phyloP scores from a whole-genome alignment of 2,113 vertebrate genomes.

The Charadrius vociferus region DNA sequence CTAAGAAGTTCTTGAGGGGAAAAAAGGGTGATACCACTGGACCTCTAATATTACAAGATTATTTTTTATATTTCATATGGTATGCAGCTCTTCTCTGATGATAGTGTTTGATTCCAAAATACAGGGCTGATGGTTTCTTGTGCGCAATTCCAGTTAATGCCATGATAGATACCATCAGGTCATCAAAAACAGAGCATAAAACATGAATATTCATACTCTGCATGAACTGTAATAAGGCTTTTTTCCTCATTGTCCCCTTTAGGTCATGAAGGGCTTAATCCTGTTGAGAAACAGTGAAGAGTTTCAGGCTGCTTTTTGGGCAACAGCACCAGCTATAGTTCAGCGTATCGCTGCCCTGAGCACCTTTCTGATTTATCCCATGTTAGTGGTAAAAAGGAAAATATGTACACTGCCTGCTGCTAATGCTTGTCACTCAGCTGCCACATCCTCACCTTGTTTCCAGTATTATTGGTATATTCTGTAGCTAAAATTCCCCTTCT shows the following conservation, averaged over 20 bases:
- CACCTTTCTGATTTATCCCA: background rate
- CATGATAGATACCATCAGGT: background rate
- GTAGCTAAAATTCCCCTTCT: background rate
- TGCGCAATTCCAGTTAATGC: background rate
- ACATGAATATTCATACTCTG: background rate
- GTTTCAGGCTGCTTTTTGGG: background rate
- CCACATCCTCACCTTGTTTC: background rate
- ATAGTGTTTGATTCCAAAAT: background rate
- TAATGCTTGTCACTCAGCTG: background rate
- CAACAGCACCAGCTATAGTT: background rate
- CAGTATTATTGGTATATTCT: background rate
- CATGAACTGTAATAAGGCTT: background rate
- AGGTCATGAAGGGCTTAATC: background rate
- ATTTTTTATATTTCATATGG: background rate
- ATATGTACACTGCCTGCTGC: background rate
- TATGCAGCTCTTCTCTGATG: background rate
- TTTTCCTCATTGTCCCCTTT: background rate
- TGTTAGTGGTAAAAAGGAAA: background rate
- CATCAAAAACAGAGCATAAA: background rate
- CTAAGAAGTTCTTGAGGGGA: background rate
- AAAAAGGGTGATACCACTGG: background rate
- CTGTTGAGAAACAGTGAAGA: background rate
- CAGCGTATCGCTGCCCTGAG: background rate
- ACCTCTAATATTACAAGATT: background rate
- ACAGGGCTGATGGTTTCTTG: background rate